Conservation (phyloP, 2,113 vertebrate species). For the Casuarius casuarius region DNA sequence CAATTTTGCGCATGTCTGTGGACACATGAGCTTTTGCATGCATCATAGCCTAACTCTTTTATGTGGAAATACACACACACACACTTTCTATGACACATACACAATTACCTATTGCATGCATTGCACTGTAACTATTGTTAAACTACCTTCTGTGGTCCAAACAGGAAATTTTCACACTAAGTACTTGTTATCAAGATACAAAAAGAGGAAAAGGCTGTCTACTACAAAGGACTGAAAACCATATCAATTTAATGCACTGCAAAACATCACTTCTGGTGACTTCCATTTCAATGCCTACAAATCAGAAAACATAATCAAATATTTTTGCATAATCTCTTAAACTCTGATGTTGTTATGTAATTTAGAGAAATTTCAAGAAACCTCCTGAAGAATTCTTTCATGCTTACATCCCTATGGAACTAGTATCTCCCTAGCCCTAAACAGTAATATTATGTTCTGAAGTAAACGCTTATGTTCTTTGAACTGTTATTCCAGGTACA, state of each 20-base stretch:
- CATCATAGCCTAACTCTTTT: not conserved
- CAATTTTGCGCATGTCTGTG: not conserved
- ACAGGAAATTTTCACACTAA: not conserved
- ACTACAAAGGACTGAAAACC: not conserved
- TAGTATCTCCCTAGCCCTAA: not conserved
- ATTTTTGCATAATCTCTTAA: not conserved
- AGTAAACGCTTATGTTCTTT: not conserved
- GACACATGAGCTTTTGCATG: not conserved
- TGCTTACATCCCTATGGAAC: not conserved
- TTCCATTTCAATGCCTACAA: not conserved
- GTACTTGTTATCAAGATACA: not conserved
- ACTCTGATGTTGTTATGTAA: not conserved
- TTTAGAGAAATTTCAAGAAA: not conserved
- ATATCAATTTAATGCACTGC: not conserved
- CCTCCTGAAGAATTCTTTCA: not conserved
- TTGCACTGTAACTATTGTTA: not conserved
- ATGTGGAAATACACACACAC: not conserved
- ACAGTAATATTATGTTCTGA: not conserved
- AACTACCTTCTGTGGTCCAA: not conserved
- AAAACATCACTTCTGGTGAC: not conserved
- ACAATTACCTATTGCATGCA: not conserved
- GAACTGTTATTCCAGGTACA: not conserved
- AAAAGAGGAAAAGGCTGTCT: not conserved
- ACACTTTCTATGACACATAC: not conserved
- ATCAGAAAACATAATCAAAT: not conserved